Evolutionary conservation across 2,113 vertebrate genomes (phyloP), one percentile per base, ranked within the genome.

Genomic region (Macaca fascicularis): DNA sequence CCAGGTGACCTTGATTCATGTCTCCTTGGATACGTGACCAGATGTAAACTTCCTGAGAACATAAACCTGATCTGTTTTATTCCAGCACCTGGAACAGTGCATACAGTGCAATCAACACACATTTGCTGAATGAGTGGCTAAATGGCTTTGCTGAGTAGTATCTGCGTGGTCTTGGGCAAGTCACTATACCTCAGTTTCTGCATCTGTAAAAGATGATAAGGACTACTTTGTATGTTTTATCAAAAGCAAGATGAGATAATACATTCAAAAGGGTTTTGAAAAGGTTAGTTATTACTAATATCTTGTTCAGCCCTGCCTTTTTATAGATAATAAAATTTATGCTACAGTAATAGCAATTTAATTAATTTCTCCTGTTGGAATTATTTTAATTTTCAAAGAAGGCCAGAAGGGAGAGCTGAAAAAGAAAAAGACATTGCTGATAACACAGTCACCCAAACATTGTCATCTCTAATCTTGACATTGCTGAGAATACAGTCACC

Each of bases 361-460:
- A 61, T 91, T 96, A 93, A 89, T 82, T 48, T 90, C 40, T 95
- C 45, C 27, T 81, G 17, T 67, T 85, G 32, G 70, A 89, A 95
- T 92, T 40, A 45, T 82, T 94, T 94, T 72, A 50, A 57, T 96
- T 95, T 95, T 93, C 48, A 72, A 96, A 89, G 85, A 91, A 38
- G 61, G 23, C 38, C 78, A 67, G 92, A 85, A 69, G 30, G 30
- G 94, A 96, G 67, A 81, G 27, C 22, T 76, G 55, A 8, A 40
- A 87, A 90, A 72, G 78, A 67, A 81, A 79, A 84, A 87, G 25
- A 52, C 2, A 30, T 79, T n/a, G 55, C 23, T 93, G 72, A 95
- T 93, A 69, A 87, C 40, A 25, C 30, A n/a, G 79, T 59, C 75
- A 94, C 22, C 22, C 40, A 70, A 80, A 83, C 27, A 6, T 3